These are phyloP conservation scores for Diprion similis DNA, from an alignment of 1,140 invertebrate species.

Conservation along the genomic window DNA sequence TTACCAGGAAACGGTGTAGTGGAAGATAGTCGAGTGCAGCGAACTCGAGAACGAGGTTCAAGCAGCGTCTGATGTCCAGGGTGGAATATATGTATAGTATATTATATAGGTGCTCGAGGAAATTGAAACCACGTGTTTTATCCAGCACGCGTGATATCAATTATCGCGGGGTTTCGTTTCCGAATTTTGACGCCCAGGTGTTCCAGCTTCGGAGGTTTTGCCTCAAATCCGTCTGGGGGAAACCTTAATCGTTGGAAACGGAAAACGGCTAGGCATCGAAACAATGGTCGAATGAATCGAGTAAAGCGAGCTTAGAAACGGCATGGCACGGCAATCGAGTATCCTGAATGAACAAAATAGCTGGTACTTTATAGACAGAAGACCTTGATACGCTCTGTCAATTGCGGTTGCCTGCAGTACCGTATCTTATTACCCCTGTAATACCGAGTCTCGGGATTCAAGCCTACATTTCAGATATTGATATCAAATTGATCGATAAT, in stretches of 20 bases:
- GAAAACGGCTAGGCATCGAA: not conserved
- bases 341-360: constrained; percentile 2
- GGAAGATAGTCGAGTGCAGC: too few species aligned
- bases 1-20: too few species aligned
- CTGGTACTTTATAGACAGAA: not conserved
- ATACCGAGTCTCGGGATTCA: not conserved
- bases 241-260: not conserved
- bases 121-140: too few species aligned
- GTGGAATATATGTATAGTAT: too few species aligned
- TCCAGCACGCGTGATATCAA: too few species aligned
- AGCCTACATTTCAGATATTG: not conserved
- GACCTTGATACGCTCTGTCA: not conserved
- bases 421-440: not conserved
- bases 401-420: not conserved
- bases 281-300: not conserved
- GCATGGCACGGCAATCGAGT: not conserved
- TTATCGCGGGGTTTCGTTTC: too few species aligned
- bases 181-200: not conserved
- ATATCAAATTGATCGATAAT: constrained; percentile 6
- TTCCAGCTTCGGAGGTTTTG: not conserved
- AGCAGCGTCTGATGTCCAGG: too few species aligned
- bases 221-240: not conserved
- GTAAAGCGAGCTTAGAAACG: constrained; percentile 2
- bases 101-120: too few species aligned
- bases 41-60: too few species aligned